phyloP scores from a whole-genome alignment of 2,113 vertebrate species.

The Gasterosteus aculeatus region DNA sequence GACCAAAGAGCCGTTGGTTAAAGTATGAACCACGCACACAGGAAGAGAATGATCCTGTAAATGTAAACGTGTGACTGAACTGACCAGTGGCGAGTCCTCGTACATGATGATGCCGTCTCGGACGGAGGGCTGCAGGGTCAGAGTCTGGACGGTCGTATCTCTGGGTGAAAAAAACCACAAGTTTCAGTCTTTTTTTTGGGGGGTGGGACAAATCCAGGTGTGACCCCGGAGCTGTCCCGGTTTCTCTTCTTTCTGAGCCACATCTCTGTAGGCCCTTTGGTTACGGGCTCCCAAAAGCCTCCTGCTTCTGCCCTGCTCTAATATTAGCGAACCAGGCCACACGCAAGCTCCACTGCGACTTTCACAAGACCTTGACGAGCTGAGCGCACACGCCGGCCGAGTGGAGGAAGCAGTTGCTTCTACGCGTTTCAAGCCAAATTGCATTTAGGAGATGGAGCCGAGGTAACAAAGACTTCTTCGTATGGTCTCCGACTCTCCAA shows the following conservation, averaged over 20 bases:
- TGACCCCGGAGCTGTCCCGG: constrained; percentile 71
- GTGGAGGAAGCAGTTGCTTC: not conserved
- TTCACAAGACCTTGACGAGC: constrained; percentile 73
- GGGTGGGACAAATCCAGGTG: not conserved
- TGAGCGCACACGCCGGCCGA: not conserved
- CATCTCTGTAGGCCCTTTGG: constrained; percentile 72
- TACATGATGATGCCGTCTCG: constrained; percentile 92
- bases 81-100: constrained; percentile 93
- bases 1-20: not conserved
- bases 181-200: too few relatives aligned
- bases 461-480: constrained; percentile 33
- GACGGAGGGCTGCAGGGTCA: constrained; percentile 96
- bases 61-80: constrained; percentile 24
- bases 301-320: constrained; percentile 62
- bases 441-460: not conserved
- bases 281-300: constrained; percentile 67
- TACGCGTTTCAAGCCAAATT: not conserved
- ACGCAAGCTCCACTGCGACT: constrained; percentile 58
- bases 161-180: constrained; percentile 70
- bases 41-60: not conserved
- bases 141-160: constrained; percentile 95
- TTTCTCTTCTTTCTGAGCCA: constrained; percentile 74
- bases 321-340: constrained; percentile 80
- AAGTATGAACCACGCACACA: not conserved
- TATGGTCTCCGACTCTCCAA: constrained; percentile 1